Evolutionary conservation across 2,113 vertebrate species (phyloP).

Genomic region (Boulengerochromis microlepis): DNA sequence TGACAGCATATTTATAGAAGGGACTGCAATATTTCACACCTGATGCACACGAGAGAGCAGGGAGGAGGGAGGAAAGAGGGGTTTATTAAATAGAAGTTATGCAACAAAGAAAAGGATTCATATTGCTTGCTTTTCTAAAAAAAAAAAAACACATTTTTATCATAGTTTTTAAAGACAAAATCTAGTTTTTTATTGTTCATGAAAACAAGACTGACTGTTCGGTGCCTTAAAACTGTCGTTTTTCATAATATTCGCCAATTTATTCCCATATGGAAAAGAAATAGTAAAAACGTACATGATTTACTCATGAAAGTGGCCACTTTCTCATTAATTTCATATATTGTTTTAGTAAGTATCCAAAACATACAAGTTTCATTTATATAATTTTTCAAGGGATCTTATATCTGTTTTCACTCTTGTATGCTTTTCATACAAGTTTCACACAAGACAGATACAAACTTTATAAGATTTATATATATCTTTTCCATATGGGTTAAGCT

Average conservation of each 20-base stretch:
- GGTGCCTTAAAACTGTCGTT: fast-evolving
- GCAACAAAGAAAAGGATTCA: background rate
- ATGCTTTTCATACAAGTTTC: no score
- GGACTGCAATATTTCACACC: background rate
- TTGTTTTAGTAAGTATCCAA: no score
- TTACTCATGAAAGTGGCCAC: no score
- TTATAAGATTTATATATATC: no score
- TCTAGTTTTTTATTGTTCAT: background rate
- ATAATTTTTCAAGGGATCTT: no score
- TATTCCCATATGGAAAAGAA: no score
- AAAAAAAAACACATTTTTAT: background rate
- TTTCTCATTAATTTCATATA: no score
- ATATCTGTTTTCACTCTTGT: no score
- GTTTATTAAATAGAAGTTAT: background rate
- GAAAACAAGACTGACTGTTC: background rate
- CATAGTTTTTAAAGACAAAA: background rate
- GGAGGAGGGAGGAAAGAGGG: background rate
- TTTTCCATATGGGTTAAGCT: no score
- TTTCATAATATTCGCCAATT: background rate
- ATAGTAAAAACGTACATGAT: no score
- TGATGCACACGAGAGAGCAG: background rate
- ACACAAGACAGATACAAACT: no score
- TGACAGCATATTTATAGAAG: background rate
- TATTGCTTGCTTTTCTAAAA: background rate
- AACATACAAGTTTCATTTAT: no score